These are phyloP conservation scores for Corythaeola cristata DNA, from an alignment of 2,113 vertebrate species.

Conservation along the genomic window DNA sequence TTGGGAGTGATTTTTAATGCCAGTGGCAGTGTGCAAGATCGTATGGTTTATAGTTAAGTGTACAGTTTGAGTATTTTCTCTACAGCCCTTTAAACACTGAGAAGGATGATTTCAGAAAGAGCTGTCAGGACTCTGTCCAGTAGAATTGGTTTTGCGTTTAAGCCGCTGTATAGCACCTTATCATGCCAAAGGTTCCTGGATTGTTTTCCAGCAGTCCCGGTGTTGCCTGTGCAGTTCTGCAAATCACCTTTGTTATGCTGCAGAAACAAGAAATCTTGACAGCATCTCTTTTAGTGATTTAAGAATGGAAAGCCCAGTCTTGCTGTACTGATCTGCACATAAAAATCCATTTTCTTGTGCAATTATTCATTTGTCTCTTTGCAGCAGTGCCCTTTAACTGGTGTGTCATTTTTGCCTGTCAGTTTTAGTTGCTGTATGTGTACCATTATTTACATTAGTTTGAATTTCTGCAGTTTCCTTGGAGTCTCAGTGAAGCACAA, in stretches of 20 bases:
- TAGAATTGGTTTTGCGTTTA: not conserved
- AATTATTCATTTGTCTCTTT: not conserved
- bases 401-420: not conserved
- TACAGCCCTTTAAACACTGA: not conserved
- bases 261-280: not conserved
- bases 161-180: not conserved
- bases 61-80: not conserved
- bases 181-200: not conserved
- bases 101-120: not conserved
- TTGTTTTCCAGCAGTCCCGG: not conserved
- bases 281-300: not conserved
- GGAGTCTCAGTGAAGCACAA: not conserved
- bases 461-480: not conserved
- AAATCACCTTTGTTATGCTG: not conserved
- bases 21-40: not conserved
- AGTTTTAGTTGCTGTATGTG: not conserved
- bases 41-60: not conserved
- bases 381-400: not conserved
- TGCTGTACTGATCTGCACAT: not conserved
- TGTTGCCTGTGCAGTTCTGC: not conserved
- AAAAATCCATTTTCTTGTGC: not conserved
- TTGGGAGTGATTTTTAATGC: slow-evolving; percentile 5
- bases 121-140: not conserved
- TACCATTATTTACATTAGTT: not conserved
- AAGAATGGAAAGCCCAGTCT: not conserved